Evolutionary conservation across 2,113 vertebrate genomes (phyloP), one percentile per base, ranked within the genome.

Genomic region (Chauna torquata): DNA sequence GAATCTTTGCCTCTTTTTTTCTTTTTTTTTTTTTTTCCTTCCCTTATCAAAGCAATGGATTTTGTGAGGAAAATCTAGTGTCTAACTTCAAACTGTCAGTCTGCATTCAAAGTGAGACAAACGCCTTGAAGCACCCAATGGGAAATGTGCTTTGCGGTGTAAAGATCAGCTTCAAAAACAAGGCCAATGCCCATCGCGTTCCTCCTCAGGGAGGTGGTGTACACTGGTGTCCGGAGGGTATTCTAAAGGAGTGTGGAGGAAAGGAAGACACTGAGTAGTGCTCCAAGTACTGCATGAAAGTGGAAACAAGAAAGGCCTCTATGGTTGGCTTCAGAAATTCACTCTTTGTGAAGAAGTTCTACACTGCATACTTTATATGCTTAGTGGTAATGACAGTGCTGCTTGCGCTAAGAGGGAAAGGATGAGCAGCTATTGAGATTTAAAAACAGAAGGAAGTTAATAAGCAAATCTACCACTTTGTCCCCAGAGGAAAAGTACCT

Each of bases 71-170:
- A 10, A 28, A 23, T 3, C 1, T 0, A 6, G 9, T 27, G 15
- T 19, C 69, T 16, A 13, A 0, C 3, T 20, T 23, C 6, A 3
- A 2, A 0, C 9, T 24, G 27, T 98, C 93, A 99, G 65, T 99
- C 99, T 2, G 98, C 72, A 2, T 99, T 99, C 82, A 99, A 96
- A 54, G 98, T 98, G 79, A 99, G 98, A 94, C 99, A 99, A 25
- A 99, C 99, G 0, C 99, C 99, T 77, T 99, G 98, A 3, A 99
- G 98, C 42, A 99, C 99, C 99, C 99, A 99, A 55, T 99, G 99
- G 27, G 99, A 99, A 59, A 98, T 95, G 96, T 99, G 99, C 90
- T 95, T 97, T 1, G 97, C 98, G 3, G 99, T 99, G 79, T 96
- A 98, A 55, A 99, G 99, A 66, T 99, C 99, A 0, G 99, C 99